Percentiles rank a stretch among this genome's conserved stretches.
phyloP scores from a whole-genome alignment of 2,797 vertebrate species.

The Oryzias sinensis region DNA sequence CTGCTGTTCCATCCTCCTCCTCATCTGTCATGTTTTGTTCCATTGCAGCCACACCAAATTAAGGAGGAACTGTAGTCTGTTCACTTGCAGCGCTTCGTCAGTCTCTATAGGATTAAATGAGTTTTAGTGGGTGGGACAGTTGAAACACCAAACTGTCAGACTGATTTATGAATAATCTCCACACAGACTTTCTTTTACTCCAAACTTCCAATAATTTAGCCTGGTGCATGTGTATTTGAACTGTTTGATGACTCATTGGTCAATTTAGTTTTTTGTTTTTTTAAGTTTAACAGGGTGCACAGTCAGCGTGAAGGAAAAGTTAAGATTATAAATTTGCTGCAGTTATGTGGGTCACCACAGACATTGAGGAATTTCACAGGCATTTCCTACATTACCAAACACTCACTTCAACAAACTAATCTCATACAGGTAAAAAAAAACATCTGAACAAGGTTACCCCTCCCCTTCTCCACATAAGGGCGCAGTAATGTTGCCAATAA shows the following conservation, averaged over 20 bases:
- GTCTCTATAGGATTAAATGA: slow-evolving; percentile 16
- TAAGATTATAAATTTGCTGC: no score
- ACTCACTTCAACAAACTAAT: slow-evolving; percentile 2
- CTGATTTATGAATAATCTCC: slow-evolving; percentile 37
- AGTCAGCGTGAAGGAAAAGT: not conserved
- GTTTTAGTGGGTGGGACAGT: slow-evolving; percentile 20
- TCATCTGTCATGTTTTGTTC: slow-evolving; percentile 15
- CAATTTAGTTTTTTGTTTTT: not conserved
- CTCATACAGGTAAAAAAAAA: slow-evolving; percentile 14
- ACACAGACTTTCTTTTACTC: slow-evolving; percentile 45
- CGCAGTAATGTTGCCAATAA: slow-evolving; percentile 27
- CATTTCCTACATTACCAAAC: not conserved
- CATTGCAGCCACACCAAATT: slow-evolving; percentile 33
- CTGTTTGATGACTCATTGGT: slow-evolving; percentile 24
- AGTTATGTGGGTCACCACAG: no score
- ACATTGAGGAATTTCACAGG: not conserved
- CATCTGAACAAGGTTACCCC: slow-evolving; percentile 56
- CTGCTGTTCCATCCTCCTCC: slow-evolving; percentile 6
- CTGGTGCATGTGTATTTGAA: slow-evolving; percentile 25
- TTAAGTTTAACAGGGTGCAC: no score
- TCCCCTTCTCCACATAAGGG: slow-evolving; percentile 65
- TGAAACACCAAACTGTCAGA: slow-evolving; percentile 16
- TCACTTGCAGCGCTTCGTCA: slow-evolving; percentile 19
- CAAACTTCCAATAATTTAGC: slow-evolving; percentile 43
- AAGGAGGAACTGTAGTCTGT: slow-evolving; percentile 15